Conservation (phyloP, 1,140 invertebrate genomes). For the Aphidius ervi region DNA sequence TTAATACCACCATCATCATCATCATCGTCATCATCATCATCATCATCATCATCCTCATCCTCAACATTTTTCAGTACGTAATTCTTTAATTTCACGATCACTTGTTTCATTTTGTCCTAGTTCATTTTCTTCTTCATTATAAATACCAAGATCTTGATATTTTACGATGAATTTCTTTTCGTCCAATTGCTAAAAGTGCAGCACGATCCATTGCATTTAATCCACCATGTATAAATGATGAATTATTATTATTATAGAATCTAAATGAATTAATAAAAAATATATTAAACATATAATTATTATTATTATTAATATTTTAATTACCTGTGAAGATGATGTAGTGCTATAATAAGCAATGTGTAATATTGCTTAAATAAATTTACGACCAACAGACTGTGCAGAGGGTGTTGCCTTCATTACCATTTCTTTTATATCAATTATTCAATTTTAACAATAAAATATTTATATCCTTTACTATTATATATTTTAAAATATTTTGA, state of each 20-base stretch:
- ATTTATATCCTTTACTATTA: background rate
- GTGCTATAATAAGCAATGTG: conserved; percentile 86
- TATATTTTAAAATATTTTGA: background rate
- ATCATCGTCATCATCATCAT: too few relatives aligned
- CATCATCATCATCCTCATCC: too few relatives aligned
- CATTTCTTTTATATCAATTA: conserved; percentile 56
- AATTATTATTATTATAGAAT: conserved; percentile 94
- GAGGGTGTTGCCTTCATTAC: conserved; percentile 87
- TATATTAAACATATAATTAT: too few relatives aligned
- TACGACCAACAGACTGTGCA: conserved; percentile 87
- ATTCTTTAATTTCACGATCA: conserved; percentile 55
- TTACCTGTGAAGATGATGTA: conserved; percentile 83
- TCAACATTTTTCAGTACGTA: conserved; percentile 65
- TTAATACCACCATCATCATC: conserved; percentile 43
- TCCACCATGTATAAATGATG: conserved; percentile 92
- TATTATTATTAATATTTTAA: conserved; percentile 11
- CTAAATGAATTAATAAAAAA: conserved; percentile 53
- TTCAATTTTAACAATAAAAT: conserved; percentile 14
- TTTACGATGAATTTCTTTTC: conserved; percentile 92
- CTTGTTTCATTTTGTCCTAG: conserved; percentile 34
- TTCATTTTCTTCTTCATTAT: conserved; percentile 65
- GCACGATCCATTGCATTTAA: conserved; percentile 76
- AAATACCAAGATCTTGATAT: conserved; percentile 72
- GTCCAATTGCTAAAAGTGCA: conserved; percentile 81
- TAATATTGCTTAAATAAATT: conserved; percentile 99